Conservation (phyloP, 2,797 vertebrate species). For the Gymnopithys bicolor region DNA sequence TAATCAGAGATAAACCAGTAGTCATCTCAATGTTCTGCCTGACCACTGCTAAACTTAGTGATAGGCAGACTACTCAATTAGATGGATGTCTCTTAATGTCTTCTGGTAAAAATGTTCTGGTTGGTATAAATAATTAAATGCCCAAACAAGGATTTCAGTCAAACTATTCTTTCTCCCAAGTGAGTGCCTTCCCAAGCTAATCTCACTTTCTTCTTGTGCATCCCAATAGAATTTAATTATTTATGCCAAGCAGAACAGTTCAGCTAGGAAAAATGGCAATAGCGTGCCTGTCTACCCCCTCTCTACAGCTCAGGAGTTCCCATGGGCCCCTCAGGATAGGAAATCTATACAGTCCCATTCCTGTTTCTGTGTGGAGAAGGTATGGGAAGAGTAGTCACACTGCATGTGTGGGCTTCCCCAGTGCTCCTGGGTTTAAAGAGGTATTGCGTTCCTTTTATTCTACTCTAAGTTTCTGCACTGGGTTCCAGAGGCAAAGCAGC, state of each 20-base stretch:
- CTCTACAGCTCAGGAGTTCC: not conserved
- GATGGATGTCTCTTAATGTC: not conserved
- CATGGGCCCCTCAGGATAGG: fast-evolving
- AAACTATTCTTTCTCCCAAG: not conserved
- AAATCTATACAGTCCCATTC: not conserved
- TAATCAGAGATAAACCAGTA: not conserved
- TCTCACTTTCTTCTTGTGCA: not conserved
- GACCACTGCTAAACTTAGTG: not conserved
- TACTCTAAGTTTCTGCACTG: not conserved
- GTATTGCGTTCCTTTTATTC: not conserved
- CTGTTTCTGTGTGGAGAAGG: not conserved
- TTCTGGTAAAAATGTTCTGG: not conserved
- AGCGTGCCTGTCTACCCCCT: fast-evolving
- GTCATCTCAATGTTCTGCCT: not conserved
- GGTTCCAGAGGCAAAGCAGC: not conserved
- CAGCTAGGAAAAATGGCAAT: not conserved
- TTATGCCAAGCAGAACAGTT: not conserved
- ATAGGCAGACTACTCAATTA: not conserved
- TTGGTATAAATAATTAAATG: conserved; percentile 27
- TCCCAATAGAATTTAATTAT: conserved; percentile 25
- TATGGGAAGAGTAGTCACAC: not conserved
- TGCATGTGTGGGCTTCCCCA: not conserved
- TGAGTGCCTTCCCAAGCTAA: not conserved
- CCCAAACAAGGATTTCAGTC: not conserved
- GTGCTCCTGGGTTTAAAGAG: not conserved